Percentiles rank a stretch among this genome's conserved stretches.
Evolutionary conservation across 2,888 invertebrate genomes (phyloP).

Genomic region (Rhingia rostrata): DNA sequence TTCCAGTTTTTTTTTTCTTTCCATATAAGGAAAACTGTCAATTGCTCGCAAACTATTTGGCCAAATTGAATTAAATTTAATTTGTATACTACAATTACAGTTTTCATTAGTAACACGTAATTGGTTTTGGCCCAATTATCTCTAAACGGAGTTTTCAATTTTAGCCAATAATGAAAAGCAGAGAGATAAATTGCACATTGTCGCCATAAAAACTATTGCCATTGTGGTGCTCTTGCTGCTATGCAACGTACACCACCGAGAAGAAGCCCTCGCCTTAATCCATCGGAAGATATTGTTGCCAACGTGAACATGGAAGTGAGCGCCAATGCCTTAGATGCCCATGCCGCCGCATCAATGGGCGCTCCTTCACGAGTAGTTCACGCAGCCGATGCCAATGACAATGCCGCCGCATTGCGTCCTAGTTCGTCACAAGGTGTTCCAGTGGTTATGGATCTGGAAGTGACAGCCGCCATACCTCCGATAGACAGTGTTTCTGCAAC

Average conservation of each 20-base stretch:
- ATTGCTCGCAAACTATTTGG: too few relatives aligned
- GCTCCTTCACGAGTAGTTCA: neutral
- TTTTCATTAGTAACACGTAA: too few relatives aligned
- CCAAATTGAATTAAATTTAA: too few relatives aligned
- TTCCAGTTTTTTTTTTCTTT: too few relatives aligned
- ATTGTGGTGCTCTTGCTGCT: neutral
- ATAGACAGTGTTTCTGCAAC: neutral
- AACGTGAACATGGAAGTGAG: neutral
- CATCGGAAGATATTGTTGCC: neutral
- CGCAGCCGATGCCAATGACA: neutral
- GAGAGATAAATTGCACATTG: neutral
- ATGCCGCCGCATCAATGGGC: neutral
- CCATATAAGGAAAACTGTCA: too few relatives aligned
- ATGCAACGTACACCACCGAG: conserved; percentile 11
- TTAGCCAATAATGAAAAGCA: too few relatives aligned
- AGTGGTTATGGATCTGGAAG: neutral
- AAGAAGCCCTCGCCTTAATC: neutral
- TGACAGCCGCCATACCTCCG: neutral
- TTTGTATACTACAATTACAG: too few relatives aligned
- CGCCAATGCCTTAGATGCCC: neutral
- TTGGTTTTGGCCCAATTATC: too few relatives aligned
- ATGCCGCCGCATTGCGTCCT: neutral
- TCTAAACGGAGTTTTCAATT: too few relatives aligned
- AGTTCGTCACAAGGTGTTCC: neutral
- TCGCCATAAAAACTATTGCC: neutral